A percentile compares a stretch with the other conserved stretches of the same genome.
Evolutionary conservation across 2,888 invertebrate species (phyloP).

Genomic region (Noctua fimbriata): DNA sequence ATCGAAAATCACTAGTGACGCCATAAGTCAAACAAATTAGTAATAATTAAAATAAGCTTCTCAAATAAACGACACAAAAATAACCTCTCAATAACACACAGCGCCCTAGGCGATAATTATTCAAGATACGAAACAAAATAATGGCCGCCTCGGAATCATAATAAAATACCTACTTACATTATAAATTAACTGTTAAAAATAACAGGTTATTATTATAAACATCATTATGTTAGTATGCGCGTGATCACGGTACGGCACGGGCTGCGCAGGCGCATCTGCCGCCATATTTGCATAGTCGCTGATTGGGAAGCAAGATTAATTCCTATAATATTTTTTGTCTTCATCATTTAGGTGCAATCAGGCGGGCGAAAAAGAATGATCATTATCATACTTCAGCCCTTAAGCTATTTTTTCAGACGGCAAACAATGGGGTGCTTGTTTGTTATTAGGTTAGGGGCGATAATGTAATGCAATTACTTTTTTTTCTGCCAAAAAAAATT

Average conservation of each 20-base stretch:
- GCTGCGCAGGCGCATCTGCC: slow-evolving; percentile 82
- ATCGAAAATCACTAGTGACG: slow-evolving; percentile 40
- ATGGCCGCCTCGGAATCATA: slow-evolving; percentile 60
- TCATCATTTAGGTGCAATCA: slow-evolving; percentile 89
- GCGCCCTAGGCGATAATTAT: slow-evolving; percentile 68
- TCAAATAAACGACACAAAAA: slow-evolving; percentile 61
- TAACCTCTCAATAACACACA: slow-evolving; percentile 61
- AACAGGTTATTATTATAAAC: slow-evolving; percentile 77
- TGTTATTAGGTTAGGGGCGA: slow-evolving; percentile 90
- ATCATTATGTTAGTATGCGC: slow-evolving; percentile 68
- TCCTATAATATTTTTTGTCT: slow-evolving; percentile 89
- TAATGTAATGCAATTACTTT: slow-evolving; percentile 90
- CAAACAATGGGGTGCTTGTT: slow-evolving; percentile 89
- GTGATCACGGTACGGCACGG: slow-evolving; percentile 80
- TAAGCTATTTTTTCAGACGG: slow-evolving; percentile 89
- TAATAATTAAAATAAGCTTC: slow-evolving; percentile 68
- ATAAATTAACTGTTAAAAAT: slow-evolving; percentile 73
- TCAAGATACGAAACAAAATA: slow-evolving; percentile 65
- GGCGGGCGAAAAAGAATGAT: slow-evolving; percentile 86
- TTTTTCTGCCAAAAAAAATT: slow-evolving; percentile 82
- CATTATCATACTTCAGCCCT: slow-evolving; percentile 90
- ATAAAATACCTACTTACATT: slow-evolving; percentile 67
- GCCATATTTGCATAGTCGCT: slow-evolving; percentile 86
- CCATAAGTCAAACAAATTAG: slow-evolving; percentile 64
- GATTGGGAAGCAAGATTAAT: slow-evolving; percentile 89